These are phyloP conservation scores for Amaurobius ferox DNA, from an alignment of 2,888 invertebrate genomes.

Conservation along the genomic window DNA sequence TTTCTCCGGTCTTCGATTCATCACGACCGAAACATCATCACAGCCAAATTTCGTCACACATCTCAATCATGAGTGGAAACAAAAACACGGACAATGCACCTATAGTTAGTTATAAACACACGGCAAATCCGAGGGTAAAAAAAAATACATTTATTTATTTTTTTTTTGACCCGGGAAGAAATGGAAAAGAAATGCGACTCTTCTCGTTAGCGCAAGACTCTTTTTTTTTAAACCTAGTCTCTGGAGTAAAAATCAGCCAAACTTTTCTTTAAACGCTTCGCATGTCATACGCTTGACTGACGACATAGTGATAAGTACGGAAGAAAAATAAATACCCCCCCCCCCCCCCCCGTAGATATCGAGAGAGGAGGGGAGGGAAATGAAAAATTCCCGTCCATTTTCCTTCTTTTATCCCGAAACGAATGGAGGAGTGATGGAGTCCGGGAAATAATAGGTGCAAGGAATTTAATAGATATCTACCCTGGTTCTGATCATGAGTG, in stretches of 20 bases:
- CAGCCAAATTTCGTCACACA: conserved; percentile 1
- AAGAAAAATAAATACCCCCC: conserved; percentile 1
- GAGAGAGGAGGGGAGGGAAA: background rate
- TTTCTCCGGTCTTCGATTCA: background rate
- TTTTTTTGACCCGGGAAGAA: background rate
- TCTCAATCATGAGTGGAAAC: background rate
- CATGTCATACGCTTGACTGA: conserved; percentile 16
- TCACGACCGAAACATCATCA: background rate
- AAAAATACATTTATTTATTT: too few species aligned
- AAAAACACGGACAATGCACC: conserved; percentile 10
- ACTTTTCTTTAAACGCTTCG: background rate
- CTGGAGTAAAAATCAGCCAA: background rate
- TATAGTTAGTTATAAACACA: background rate
- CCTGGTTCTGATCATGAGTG: too few species aligned
- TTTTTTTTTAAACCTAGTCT: background rate
- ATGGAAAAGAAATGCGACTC: background rate
- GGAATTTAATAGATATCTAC: background rate
- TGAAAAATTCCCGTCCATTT: background rate
- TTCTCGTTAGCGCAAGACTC: background rate
- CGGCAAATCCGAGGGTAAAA: background rate
- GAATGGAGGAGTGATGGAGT: background rate
- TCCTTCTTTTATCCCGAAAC: background rate
- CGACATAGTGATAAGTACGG: conserved; percentile 9
- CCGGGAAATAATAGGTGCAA: background rate
- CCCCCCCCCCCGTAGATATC: background rate